These are phyloP conservation scores for Busseola fusca DNA, from an alignment of 2,888 invertebrate genomes.

Conservation along the genomic window DNA sequence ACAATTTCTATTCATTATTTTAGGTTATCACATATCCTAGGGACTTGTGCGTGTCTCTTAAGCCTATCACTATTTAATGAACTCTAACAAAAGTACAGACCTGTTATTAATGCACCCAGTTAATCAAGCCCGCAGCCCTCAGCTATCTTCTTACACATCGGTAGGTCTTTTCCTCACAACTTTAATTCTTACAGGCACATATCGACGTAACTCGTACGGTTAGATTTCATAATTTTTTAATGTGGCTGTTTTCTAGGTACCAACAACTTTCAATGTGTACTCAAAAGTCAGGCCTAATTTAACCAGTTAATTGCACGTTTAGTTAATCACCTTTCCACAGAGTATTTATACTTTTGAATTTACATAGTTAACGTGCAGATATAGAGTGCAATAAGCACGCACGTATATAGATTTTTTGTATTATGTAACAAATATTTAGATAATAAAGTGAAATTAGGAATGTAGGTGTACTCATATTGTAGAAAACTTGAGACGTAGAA, in stretches of 20 bases:
- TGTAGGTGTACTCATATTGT: slow-evolving; percentile 1
- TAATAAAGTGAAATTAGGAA: slow-evolving; percentile 8
- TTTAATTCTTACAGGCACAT: neutral
- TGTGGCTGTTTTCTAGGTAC: slow-evolving; percentile 4
- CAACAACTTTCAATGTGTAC: neutral
- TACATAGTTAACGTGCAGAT: neutral
- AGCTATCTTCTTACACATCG: slow-evolving; percentile 26
- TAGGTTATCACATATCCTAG: neutral
- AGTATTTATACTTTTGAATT: neutral
- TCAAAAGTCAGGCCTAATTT: neutral
- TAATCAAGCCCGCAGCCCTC: no score
- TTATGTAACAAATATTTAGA: neutral
- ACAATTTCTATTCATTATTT: neutral
- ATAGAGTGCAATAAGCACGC: neutral
- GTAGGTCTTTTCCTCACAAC: slow-evolving; percentile 20
- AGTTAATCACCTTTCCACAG: neutral
- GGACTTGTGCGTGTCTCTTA: neutral
- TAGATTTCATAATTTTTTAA: slow-evolving; percentile 1
- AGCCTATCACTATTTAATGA: neutral
- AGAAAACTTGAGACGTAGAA: slow-evolving; percentile 17
- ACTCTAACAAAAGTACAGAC: neutral
- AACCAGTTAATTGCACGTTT: neutral
- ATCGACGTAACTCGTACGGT: slow-evolving; percentile 2
- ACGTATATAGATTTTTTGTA: neutral
- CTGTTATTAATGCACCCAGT: no score